Evolutionary conservation across 2,113 vertebrate species (phyloP), one percentile per base, ranked within the genome.

Genomic region (Neolamprologus ventralis): DNA sequence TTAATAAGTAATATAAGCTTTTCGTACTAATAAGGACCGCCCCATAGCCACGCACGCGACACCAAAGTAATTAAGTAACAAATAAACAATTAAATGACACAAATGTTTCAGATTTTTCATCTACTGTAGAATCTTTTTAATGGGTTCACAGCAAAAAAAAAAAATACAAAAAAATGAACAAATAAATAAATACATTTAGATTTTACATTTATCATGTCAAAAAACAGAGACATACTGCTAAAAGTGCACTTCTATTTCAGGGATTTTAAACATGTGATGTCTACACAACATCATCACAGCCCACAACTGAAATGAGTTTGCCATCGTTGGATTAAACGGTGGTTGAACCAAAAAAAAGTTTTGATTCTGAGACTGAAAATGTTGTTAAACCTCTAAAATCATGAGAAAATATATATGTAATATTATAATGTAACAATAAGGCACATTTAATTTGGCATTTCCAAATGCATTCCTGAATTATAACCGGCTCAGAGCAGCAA

Each of bases 31-130:
- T 63, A 63, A 19, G 9, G 58, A 6, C 57, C 58, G 58, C 9
- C 58, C 9, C 1, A 0, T 19, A 19, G 16, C 28, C 28, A 19
- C 58, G 0, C 58, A 63, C 9, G 2, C 2, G 0, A 63, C 16
- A 63, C 9, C 28, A 63, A 33, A 33, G 28, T 63, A 19, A 63
- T 33, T 60, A 60, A 60, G 28, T 60, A 60, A 60, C 58, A 0
- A 0, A 63, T 63, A 35, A 63, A 35, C 58, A 63, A 63, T 63
- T 33, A 63, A 63, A 19, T 63, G 9, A 33, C 28, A 63, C 57
- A 60, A 19, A 60, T 1, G 5, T 60, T 33, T 10, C 28, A 19
- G 1, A 60, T 33, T 33, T 60, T 19, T 60, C 57, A 60, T 60
- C 28, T 33, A 10, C 57, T 60, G 2, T 60, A 19, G 57, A 60